These are phyloP conservation scores for Pogonocichla stellata DNA, from an alignment of 2,113 vertebrate species.

Conservation along the genomic window DNA sequence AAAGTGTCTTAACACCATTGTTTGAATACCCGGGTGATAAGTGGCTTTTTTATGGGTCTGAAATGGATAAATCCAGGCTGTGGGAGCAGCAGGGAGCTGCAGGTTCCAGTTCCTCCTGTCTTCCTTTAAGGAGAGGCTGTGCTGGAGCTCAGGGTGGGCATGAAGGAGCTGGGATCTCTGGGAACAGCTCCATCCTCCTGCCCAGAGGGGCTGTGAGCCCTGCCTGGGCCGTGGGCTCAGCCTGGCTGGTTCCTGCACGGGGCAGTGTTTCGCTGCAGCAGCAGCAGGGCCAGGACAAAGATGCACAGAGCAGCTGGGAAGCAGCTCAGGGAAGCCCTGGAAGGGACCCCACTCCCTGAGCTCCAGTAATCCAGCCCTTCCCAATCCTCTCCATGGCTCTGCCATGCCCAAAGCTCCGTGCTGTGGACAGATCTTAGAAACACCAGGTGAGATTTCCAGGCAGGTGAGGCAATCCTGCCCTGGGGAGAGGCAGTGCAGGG, in stretches of 20 bases:
- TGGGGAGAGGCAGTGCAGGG: neutral
- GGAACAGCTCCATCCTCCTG: neutral
- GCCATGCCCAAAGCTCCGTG: neutral
- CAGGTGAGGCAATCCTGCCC: slow-evolving; percentile 58
- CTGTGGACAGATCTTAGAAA: neutral
- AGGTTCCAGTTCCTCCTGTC: neutral
- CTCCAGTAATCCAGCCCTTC: neutral
- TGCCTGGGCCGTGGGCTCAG: neutral
- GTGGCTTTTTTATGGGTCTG: neutral
- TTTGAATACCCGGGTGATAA: neutral
- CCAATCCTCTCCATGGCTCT: neutral
- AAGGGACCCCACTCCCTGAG: neutral
- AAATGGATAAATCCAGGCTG: neutral
- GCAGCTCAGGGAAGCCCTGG: neutral
- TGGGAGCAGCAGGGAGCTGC: neutral
- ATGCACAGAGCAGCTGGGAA: neutral
- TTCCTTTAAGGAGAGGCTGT: neutral
- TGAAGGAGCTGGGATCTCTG: neutral
- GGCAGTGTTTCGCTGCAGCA: neutral
- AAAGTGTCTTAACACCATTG: neutral
- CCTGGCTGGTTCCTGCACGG: neutral
- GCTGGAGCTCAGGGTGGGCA: neutral
- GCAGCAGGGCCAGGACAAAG: neutral
- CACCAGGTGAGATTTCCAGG: neutral
- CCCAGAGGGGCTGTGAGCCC: neutral